Evolutionary conservation across 2,113 vertebrate genomes (phyloP).

Genomic region (Capreolus pygargus): DNA sequence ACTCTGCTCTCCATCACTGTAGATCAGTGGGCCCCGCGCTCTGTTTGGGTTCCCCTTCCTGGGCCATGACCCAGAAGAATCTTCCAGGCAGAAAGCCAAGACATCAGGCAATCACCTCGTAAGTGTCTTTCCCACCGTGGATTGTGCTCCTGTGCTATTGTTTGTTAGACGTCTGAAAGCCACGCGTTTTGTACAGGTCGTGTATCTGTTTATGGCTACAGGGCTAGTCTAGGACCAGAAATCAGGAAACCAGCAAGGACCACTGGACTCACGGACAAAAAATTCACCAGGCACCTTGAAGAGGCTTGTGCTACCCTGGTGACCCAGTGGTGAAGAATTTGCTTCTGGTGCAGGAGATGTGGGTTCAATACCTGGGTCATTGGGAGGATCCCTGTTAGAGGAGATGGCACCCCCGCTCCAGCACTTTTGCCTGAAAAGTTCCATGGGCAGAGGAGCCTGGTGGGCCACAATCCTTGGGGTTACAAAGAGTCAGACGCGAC

Average conservation of each 20-base stretch:
- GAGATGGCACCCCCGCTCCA: background rate
- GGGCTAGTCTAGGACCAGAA: background rate
- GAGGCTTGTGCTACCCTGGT: background rate
- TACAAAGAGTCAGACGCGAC: background rate
- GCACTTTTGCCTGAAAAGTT: background rate
- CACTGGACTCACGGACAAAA: background rate
- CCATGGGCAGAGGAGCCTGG: background rate
- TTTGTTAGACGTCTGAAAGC: background rate
- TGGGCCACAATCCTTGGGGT: background rate
- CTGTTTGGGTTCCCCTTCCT: background rate
- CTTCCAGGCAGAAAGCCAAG: background rate
- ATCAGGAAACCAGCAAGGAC: background rate
- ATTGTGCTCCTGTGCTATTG: background rate
- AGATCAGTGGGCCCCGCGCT: background rate
- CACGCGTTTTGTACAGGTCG: background rate
- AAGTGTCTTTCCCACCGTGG: fast-evolving
- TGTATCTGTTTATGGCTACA: background rate
- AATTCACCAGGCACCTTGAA: background rate
- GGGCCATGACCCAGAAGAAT: background rate
- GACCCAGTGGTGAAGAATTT: background rate
- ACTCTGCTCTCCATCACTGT: background rate
- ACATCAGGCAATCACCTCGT: fast-evolving
- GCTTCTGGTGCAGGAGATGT: background rate
- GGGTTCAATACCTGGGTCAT: background rate
- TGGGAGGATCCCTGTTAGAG: background rate